Percentiles rank a stretch among this genome's conserved stretches.
Evolutionary conservation across 2,113 vertebrate genomes (phyloP).

Genomic region (Tautogolabrus adspersus): DNA sequence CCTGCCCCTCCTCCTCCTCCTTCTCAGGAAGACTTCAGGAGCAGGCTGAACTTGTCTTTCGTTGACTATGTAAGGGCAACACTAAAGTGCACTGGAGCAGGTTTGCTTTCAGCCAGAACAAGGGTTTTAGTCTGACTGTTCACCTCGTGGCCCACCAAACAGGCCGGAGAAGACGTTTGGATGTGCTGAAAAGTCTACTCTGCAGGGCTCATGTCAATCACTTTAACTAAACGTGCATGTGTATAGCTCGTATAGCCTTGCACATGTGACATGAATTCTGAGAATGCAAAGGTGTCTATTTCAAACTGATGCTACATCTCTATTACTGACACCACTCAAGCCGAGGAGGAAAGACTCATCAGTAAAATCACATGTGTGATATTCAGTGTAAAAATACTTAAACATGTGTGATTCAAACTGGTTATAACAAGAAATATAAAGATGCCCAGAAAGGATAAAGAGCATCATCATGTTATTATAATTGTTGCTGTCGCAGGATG

Average conservation of each 20-base stretch:
- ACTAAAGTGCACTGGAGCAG: not conserved
- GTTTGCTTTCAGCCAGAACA: no score
- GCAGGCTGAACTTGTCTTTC: not conserved
- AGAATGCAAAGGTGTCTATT: not conserved
- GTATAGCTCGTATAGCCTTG: no score
- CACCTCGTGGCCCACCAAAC: not conserved
- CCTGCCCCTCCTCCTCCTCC: no score
- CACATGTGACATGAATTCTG: not conserved
- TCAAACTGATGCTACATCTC: not conserved
- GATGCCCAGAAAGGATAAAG: not conserved
- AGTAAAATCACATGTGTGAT: no score
- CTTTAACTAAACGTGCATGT: not conserved
- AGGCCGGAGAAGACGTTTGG: no score
- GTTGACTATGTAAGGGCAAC: not conserved
- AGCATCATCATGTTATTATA: conserved; percentile 9
- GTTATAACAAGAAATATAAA: not conserved
- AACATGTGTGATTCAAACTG: not conserved
- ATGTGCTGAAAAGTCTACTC: not conserved
- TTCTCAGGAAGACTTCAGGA: no score
- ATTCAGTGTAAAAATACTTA: not conserved
- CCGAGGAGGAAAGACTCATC: no score
- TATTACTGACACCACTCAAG: not conserved
- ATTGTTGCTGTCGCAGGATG: conserved; percentile 57
- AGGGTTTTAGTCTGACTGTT: not conserved
- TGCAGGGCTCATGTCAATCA: not conserved